Evolutionary conservation across 2,888 invertebrate species (phyloP), one percentile per base, ranked within the genome.

Genomic region (Temnothorax ravouxi): DNA sequence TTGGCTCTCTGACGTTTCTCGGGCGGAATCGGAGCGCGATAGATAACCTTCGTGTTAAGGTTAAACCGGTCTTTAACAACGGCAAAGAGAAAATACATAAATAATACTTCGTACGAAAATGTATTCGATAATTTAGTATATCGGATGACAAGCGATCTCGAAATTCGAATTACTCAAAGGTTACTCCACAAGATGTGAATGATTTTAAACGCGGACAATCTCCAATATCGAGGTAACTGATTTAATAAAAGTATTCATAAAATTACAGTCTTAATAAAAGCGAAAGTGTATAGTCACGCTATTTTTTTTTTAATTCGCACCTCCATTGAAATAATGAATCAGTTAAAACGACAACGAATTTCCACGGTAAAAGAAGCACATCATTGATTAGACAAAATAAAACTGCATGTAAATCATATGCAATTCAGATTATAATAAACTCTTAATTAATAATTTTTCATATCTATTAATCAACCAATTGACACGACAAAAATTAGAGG

Each of bases 41-140:
- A 80, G 79, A 80, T 71, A 80, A 80, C 71, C 71, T 80, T 71
- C 79, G 71, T 71, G 21, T 80, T 69, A 47, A 80, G 79, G 59
- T 80, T 80, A 80, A 77, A 80, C 29, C 29, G 29, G 79, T 34
- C 69, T 69, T 34, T 25, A 18, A 2, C 41, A n/a, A 2, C 44
- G 44, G 11, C 44, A 44, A n/a, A 56, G 56, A 56, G 67, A 69
- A 69, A 69, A 59, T 56, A 44, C 54, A 11, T 61, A 41, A 25
- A 29, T 64, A 13, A 47, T 52, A n/a, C 11, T 1, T 54, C 13
- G 25, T 41, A 56, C 47, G 38, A 71, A 80, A 80, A 61, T 71
- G 47, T n/a, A 69, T 3, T 69, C 13, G 47, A 21, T 44, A 67
- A 56, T 69, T 79, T 21, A 50, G 18, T 29, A 44, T n/a, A 75